phyloP scores from a whole-genome alignment of 2,797 vertebrate genomes.

The Gadopsis marmoratus region DNA sequence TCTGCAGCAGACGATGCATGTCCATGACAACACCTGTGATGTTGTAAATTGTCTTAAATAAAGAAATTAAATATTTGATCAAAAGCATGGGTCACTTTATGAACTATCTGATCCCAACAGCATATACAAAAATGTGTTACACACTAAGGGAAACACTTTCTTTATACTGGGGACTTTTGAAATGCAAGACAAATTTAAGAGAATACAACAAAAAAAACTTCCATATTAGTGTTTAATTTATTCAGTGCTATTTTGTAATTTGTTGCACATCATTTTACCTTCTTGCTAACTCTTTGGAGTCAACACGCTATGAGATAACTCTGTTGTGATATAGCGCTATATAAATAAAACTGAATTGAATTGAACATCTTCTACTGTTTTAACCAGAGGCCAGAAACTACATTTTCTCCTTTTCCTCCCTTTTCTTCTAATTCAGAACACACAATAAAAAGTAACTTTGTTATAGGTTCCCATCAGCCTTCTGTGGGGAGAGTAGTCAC shows the following conservation, averaged over 20 bases:
- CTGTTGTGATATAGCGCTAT: no score
- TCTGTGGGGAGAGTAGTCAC: neutral
- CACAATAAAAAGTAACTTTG: neutral
- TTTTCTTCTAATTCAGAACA: neutral
- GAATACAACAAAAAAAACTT: neutral
- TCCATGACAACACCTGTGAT: neutral
- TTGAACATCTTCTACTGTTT: neutral
- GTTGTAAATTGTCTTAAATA: neutral
- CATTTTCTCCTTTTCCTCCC: neutral
- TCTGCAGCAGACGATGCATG: constrained; percentile 19
- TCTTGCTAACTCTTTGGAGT: neutral
- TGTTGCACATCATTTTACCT: neutral
- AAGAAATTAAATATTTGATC: neutral
- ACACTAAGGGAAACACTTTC: neutral
- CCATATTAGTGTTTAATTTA: neutral
- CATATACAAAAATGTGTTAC: neutral
- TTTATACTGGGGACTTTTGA: neutral
- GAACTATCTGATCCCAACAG: neutral
- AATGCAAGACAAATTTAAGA: neutral
- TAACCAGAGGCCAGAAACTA: neutral
- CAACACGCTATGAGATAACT: neutral
- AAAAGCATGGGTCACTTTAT: neutral
- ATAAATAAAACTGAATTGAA: no score
- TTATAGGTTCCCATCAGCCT: constrained; percentile 1
- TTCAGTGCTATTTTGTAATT: neutral